Evolutionary conservation across 2,888 invertebrate species (phyloP), one percentile per base, ranked within the genome.

Genomic region (Steinernema carpocapsae): DNA sequence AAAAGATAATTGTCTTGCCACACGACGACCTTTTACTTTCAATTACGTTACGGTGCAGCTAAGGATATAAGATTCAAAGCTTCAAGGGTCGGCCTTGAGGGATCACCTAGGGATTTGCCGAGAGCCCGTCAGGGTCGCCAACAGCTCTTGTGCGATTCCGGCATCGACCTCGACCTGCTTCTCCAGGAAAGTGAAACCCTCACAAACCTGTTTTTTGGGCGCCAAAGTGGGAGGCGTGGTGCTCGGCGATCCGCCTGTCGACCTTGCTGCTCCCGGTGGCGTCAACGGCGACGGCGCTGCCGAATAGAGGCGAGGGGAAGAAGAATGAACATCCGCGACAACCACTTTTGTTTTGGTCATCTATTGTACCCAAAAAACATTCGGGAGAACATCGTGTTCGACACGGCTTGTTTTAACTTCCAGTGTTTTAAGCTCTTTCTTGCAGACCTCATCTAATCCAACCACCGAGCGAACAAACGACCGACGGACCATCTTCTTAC

Each of bases 131-230:
- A 56, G 56, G 56, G 56, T 56, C 64, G 64, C 17, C 48, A 4
- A 3, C 48, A 17, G 19, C 48, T 48, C 48, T 17, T 17, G 6
- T 17, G 7, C 17, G 64, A 64, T 64, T 64, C 32, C 37, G 32
- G 64, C 64, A 29, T n/a, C 64, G 64, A 64, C 64, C 64, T 64
- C 64, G 64, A 64, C 64, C 64, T 29, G 64, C 24, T 64, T 64
- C 29, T 29, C 32, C 64, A 24, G 64, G 64, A 64, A 64, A 64
- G 64, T 64, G 64, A 64, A 64, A 64, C 64, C 64, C 64, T 64
- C 64, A 2, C 29, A 24, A 32, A 64, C 64, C 64, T 26, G 64
- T 64, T 64, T 64, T 29, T 64, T 64, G 29, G 37, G 29, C 64
- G 64, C 64, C 64, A 64, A 64, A 14, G 64, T 17, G 19, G 48